Evolutionary conservation across 2,888 invertebrate species (phyloP).

Genomic region (Serrognathus titanus): DNA sequence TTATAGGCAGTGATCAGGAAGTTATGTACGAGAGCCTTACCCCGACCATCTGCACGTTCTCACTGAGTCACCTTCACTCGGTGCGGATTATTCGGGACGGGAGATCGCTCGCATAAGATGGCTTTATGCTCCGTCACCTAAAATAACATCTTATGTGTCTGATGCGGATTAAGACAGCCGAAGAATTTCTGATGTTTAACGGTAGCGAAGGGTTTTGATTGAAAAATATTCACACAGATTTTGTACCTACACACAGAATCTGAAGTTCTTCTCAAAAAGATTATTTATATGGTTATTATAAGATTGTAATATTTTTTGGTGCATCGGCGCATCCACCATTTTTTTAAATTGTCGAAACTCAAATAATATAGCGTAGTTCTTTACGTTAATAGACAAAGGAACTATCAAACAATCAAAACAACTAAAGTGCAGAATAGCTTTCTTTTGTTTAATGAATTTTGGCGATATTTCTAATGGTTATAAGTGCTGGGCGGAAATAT

Average conservation of each 20-base stretch:
- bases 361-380: no score
- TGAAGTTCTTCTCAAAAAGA: no score
- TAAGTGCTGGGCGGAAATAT: no score
- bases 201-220: neutral
- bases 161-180: constrained; percentile 11
- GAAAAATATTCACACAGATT: constrained; percentile 1
- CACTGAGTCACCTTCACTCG: constrained; percentile 40
- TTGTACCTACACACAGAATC: neutral
- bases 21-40: constrained; percentile 36
- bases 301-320: no score
- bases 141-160: constrained; percentile 29
- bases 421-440: no score
- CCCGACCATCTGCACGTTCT: constrained; percentile 32
- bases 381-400: no score
- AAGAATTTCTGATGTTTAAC: neutral
- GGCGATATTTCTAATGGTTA: no score
- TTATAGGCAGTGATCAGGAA: constrained; percentile 48
- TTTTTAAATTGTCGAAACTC: no score
- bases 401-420: no score
- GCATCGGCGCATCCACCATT: no score
- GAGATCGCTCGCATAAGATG: constrained; percentile 24
- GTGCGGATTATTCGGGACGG: constrained; percentile 28
- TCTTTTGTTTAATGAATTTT: no score
- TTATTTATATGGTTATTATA: no score
- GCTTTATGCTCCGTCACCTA: constrained; percentile 40